phyloP scores from a whole-genome alignment of 2,113 vertebrate species.

The Phainopepla nitens region DNA sequence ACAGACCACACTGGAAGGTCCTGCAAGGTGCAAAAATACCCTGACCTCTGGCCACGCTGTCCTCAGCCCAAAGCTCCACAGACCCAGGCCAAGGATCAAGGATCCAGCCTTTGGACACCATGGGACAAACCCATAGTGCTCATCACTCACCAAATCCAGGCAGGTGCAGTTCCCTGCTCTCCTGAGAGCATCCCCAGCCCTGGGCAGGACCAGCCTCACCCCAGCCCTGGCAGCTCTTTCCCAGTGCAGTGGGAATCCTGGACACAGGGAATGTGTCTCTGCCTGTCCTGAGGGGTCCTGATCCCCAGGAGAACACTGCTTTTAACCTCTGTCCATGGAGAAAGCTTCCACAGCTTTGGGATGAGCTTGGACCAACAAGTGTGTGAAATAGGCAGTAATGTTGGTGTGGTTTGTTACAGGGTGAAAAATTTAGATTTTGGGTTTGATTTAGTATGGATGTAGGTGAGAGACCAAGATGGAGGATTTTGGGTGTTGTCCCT shows the following conservation, averaged over 20 bases:
- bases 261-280: too few species aligned
- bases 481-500: too few species aligned
- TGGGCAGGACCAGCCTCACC: background rate
- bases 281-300: too few species aligned
- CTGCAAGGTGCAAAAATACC: background rate
- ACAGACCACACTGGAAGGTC: background rate
- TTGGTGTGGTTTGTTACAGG: too few species aligned
- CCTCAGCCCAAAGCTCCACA: background rate
- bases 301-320: too few species aligned
- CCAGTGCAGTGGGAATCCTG: background rate
- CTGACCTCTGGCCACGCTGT: accelerated
- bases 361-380: too few species aligned
- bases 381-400: too few species aligned
- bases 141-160: background rate
- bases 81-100: background rate
- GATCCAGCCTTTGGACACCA: background rate
- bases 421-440: too few species aligned
- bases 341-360: too few species aligned
- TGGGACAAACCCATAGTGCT: accelerated
- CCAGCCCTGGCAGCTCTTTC: background rate
- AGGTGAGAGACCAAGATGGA: too few species aligned
- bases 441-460: too few species aligned
- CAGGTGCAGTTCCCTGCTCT: background rate
- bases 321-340: too few species aligned
- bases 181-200: background rate